A percentile compares a stretch with the other conserved stretches of the same genome.
These are phyloP conservation scores for Trachymyrmex cornetzi DNA, from an alignment of 1,140 invertebrate genomes.

Conservation along the genomic window DNA sequence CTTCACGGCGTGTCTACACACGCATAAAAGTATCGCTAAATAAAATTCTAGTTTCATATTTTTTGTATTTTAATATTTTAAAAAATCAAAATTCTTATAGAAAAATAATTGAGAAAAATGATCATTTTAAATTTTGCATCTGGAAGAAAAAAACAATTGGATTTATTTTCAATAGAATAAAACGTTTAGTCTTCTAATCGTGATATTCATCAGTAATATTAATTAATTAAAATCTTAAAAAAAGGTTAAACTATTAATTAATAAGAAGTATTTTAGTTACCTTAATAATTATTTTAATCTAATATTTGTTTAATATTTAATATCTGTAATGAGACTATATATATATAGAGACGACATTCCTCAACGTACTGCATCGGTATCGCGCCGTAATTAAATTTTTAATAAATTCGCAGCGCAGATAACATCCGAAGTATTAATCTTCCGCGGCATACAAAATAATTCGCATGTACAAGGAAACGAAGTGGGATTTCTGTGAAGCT, in stretches of 20 bases:
- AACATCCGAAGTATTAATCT: conserved; percentile 33
- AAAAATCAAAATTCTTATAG: neutral
- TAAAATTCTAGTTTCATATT: neutral
- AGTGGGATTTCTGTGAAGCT: conserved; percentile 69
- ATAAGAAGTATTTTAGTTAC: neutral
- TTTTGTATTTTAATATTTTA: neutral
- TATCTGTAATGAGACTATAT: no score
- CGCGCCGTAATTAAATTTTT: conserved; percentile 50
- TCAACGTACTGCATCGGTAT: neutral
- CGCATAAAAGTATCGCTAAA: conserved; percentile 3
- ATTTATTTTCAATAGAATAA: neutral
- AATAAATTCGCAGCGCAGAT: conserved; percentile 35
- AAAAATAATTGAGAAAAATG: neutral
- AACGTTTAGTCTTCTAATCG: neutral
- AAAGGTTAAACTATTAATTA: neutral
- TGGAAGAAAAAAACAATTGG: neutral
- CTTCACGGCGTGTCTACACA: conserved; percentile 27
- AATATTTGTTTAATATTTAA: neutral
- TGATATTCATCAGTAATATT: neutral
- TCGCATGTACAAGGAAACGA: conserved; percentile 66
- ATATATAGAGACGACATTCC: conserved; percentile 15
- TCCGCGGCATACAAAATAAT: conserved; percentile 65
- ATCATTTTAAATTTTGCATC: neutral
- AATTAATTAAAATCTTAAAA: conserved; percentile 9
- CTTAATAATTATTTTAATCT: neutral